A percentile compares a stretch with the other conserved stretches of the same genome.
Conservation (phyloP, 1,140 invertebrate species). For the Camponotus floridanus region DNA sequence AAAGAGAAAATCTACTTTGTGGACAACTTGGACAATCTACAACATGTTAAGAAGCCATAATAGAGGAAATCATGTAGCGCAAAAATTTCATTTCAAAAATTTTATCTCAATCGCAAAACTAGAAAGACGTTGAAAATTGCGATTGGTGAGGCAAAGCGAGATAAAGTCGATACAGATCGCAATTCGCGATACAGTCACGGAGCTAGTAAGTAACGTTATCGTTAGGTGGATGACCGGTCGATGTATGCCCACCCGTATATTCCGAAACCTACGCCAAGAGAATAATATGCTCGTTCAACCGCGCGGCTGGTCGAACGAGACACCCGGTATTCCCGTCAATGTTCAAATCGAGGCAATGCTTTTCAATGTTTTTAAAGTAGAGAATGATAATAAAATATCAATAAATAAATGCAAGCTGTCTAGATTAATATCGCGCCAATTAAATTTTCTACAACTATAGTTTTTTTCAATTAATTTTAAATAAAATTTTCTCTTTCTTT, state of each 20-base stretch:
- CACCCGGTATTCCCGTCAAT: constrained; percentile 64
- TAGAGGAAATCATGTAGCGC: not conserved
- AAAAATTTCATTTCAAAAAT: not conserved
- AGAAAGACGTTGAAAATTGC: not conserved
- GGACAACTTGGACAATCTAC: no score
- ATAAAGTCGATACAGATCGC: constrained; percentile 1
- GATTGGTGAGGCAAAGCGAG: not conserved
- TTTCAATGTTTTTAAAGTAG: constrained; percentile 13
- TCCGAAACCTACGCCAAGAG: constrained; percentile 82
- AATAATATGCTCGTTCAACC: constrained; percentile 48
- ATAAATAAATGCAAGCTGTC: not conserved
- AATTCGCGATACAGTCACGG: constrained; percentile 48
- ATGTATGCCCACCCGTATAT: constrained; percentile 69
- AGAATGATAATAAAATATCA: not conserved
- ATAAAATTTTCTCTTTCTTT: not conserved
- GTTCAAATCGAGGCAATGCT: constrained; percentile 24
- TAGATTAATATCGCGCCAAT: not conserved
- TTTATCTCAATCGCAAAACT: not conserved
- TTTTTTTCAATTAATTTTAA: not conserved
- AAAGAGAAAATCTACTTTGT: no score
- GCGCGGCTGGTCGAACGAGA: constrained; percentile 14
- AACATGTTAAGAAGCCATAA: no score
- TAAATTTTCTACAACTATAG: not conserved
- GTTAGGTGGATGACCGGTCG: constrained; percentile 81
- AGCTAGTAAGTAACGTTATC: constrained; percentile 59